Base-by-base conservation (phyloP, 2,797 vertebrate species). In the Hafferia zeledoni region DNA sequence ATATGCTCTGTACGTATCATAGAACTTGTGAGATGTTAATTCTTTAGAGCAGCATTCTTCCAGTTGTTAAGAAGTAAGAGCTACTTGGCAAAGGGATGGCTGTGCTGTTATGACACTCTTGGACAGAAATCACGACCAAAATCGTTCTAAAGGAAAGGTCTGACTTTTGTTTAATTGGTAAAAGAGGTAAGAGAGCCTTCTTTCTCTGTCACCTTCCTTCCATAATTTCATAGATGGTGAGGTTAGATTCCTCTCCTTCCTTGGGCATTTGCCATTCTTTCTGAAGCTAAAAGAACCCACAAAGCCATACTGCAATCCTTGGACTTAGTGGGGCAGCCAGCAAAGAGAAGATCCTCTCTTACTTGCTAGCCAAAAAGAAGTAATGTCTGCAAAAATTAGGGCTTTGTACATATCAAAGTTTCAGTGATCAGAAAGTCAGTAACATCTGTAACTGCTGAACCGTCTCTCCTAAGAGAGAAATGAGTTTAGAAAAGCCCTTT, bases 141-240 rank as follows among this genome's bases (percentile, higher is more conserved):
- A 46, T 47, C 65, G 23, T 61, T 25, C 18, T 35, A 25, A 3
- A 57, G 27, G 35, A 86, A 60, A 61, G 6, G 17, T 18, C 14
- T 69, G 47, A 30, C 52, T 68, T 25, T 25, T 55, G 25, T 53
- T 86, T 55, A 13, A 46, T 13, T n/a, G 41, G 4, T 17, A 47
- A 35, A 49, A 72, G n/a, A 61, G 52, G 12, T 17, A 74, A 43
- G 4, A 56, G 14, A 10, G 6, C 10, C 18, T 19, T 71, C 14
- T 46, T 47, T 47, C 47, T 60, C 19, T 59, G 44, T 35, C 79
- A 75, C 39, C 31, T 81, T 65, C 72, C 53, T 50, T 68, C 6
- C 1, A 0, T 24, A 7, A 0, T 60, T 83, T 70, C 0, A 0
- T 27, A 33, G 17, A 50, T 23, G 47, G 27, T 41, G 15, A 77